Conservation (phyloP, 2,888 invertebrate species). For the Vanessa cardui region DNA sequence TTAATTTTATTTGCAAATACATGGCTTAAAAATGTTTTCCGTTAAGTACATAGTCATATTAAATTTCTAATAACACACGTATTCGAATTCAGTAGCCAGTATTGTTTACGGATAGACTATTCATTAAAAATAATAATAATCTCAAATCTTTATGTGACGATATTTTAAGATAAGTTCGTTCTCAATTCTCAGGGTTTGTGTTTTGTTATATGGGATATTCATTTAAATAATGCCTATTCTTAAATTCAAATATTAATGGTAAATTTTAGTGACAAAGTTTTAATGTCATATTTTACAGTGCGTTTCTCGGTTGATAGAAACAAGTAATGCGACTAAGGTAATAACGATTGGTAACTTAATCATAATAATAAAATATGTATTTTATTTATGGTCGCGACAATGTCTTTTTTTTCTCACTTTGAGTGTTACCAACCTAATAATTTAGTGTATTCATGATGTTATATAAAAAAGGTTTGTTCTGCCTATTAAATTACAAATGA, state of each 20-base stretch:
- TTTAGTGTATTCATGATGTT: not conserved
- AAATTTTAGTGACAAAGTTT: not conserved
- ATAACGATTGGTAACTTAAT: too few species aligned
- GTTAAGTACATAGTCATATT: not conserved
- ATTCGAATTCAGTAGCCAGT: not conserved
- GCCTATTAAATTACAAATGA: not conserved
- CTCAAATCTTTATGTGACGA: not conserved
- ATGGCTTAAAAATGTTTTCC: not conserved
- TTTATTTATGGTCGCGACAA: too few species aligned
- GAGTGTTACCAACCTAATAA: too few species aligned
- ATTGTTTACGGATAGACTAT: not conserved
- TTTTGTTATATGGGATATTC: not conserved
- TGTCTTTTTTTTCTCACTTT: too few species aligned
- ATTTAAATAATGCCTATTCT: not conserved
- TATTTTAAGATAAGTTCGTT: not conserved
- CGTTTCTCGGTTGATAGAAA: not conserved
- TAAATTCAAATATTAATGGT: not conserved
- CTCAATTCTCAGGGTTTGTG: not conserved
- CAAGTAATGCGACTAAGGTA: too few species aligned
- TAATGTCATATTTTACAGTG: not conserved
- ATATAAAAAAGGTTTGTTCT: not conserved
- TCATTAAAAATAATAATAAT: not conserved
- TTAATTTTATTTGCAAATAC: constrained; percentile 21
- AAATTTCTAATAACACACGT: not conserved
- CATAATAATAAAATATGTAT: too few species aligned